These are phyloP conservation scores for Murina feae DNA, from an alignment of 2,113 vertebrate species.

Conservation along the genomic window DNA sequence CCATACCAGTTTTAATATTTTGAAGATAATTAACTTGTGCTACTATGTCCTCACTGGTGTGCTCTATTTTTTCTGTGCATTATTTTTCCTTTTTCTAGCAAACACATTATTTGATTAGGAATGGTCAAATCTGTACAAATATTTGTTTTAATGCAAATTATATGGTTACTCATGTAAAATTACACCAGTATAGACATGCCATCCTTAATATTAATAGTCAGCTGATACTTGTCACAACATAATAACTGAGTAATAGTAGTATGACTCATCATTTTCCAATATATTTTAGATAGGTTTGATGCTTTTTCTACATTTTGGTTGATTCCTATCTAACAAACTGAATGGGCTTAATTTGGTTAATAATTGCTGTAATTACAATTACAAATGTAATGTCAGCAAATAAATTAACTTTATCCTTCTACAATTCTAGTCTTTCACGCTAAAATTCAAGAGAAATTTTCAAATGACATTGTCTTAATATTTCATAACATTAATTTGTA, in stretches of 20 bases:
- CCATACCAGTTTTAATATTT: not conserved
- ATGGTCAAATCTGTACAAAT: not conserved
- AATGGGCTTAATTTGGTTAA: not conserved
- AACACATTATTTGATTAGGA: not conserved
- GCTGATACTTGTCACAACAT: not conserved
- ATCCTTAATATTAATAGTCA: not conserved
- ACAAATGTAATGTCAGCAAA: not conserved
- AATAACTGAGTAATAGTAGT: not conserved
- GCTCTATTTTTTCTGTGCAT: not conserved
- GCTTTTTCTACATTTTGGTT: not conserved
- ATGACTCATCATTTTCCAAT: not conserved
- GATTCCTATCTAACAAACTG: not conserved
- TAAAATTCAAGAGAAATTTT: not conserved
- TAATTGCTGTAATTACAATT: not conserved
- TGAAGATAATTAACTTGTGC: not conserved
- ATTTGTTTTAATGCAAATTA: not conserved
- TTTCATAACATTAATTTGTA: not conserved
- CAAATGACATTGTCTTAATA: not conserved
- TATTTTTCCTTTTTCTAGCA: not conserved
- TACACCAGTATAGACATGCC: not conserved
- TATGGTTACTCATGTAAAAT: not conserved
- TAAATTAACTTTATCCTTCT: not conserved
- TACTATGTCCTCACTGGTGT: not conserved
- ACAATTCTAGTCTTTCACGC: not conserved
- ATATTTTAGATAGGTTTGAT: not conserved